Conservation (phyloP, 2,888 invertebrate genomes). For the Escarpia spicata region DNA sequence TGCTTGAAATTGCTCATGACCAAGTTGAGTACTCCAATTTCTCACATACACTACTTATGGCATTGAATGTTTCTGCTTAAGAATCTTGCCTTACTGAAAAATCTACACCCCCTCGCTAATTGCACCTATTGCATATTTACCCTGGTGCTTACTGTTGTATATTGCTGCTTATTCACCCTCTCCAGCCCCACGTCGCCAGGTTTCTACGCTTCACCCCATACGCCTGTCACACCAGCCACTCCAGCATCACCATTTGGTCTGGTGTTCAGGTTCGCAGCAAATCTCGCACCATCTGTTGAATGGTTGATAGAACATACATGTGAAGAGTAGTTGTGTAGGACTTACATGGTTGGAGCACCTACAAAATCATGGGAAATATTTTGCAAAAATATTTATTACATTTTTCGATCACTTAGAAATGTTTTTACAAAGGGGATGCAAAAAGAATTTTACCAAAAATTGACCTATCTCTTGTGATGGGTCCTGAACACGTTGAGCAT, state of each 20-base stretch:
- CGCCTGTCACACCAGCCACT: neutral
- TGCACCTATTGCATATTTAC: neutral
- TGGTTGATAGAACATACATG: neutral
- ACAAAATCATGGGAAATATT: neutral
- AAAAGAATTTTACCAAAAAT: neutral
- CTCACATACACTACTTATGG: neutral
- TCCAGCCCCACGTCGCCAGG: neutral
- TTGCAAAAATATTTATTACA: neutral
- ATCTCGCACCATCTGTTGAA: neutral
- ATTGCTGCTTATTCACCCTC: neutral
- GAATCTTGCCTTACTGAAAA: neutral
- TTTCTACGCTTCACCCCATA: neutral
- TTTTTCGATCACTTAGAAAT: neutral
- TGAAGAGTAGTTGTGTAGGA: neutral
- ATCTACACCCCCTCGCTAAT: neutral
- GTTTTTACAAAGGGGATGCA: neutral
- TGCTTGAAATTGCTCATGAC: neutral
- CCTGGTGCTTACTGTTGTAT: neutral
- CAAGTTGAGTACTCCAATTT: neutral
- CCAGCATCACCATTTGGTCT: slow-evolving; percentile 4
- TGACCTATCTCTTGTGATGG: no score
- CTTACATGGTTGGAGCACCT: neutral
- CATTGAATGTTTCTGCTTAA: neutral
- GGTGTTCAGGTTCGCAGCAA: slow-evolving; percentile 11
- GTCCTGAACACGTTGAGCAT: no score